These are phyloP conservation scores for Limenitis camilla DNA, from an alignment of 2,888 invertebrate species.

Conservation along the genomic window DNA sequence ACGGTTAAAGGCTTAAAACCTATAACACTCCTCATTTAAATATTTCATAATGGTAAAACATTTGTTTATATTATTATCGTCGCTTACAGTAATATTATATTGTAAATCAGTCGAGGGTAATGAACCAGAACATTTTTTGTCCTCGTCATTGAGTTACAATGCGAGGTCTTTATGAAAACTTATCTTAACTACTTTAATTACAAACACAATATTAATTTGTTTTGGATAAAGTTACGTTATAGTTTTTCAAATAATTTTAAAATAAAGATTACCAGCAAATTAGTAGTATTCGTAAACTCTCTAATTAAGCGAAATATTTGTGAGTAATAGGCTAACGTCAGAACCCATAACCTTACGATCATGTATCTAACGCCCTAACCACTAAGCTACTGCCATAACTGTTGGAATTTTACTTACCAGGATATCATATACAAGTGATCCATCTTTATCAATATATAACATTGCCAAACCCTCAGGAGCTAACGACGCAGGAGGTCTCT, in stretches of 20 bases:
- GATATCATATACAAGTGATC: conserved; percentile 85
- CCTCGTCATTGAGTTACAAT: conserved; percentile 12
- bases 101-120: conserved; percentile 17
- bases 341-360: too few species aligned
- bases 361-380: too few species aligned
- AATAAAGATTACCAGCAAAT: too few species aligned
- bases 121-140: conserved; percentile 16
- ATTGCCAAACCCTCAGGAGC: conserved; percentile 81
- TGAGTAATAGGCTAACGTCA: too few species aligned
- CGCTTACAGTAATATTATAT: conserved; percentile 4
- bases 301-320: too few species aligned
- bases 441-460: conserved; percentile 85
- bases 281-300: not conserved
- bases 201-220: conserved; percentile 3
- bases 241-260: not conserved
- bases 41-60: not conserved
- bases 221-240: conserved; percentile 6
- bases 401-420: conserved; percentile 66
- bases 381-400: too few species aligned
- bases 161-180: conserved; percentile 5
- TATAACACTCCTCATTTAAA: not conserved
- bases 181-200: conserved; percentile 12
- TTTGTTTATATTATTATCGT: not conserved
- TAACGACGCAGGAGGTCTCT: conserved; percentile 57
- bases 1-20: not conserved